Evolutionary conservation across 1,140 invertebrate genomes (phyloP).

Genomic region (Venturia canescens): DNA sequence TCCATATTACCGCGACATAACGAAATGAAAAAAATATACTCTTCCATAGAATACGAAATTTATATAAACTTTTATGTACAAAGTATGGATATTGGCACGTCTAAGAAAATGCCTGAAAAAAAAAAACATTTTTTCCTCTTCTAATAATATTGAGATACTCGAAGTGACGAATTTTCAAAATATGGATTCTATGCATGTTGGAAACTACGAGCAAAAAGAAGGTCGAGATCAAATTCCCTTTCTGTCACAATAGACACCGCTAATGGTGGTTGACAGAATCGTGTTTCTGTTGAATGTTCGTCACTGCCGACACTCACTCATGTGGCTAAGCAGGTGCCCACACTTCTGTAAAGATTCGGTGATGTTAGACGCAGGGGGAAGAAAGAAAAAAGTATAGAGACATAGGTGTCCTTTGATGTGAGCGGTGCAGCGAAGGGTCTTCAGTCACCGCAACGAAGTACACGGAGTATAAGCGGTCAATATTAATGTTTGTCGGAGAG

Average conservation of each 20-base stretch:
- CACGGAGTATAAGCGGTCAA: conserved; percentile 1
- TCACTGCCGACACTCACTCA: conserved; percentile 23
- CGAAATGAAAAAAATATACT: too few relatives aligned
- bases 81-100: too few relatives aligned
- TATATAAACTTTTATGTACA: too few relatives aligned
- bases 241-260: conserved; percentile 25
- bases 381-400: neutral
- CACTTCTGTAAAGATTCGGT: neutral
- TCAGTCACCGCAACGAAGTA: neutral
- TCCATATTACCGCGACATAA: too few relatives aligned
- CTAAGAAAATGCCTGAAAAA: too few relatives aligned
- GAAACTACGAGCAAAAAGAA: neutral
- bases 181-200: neutral
- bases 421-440: conserved; percentile 30
- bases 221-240: neutral
- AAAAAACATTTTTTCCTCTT: too few relatives aligned
- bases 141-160: too few relatives aligned
- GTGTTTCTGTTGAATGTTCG: conserved; percentile 27
- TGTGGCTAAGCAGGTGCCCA: conserved; percentile 38
- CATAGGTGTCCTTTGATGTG: conserved; percentile 32
- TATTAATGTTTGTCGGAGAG: conserved; percentile 19
- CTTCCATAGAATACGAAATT: too few relatives aligned
- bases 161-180: neutral
- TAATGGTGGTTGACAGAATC: conserved; percentile 22
- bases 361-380: neutral